Base-by-base conservation (phyloP, 2,888 invertebrate species). In the Drosophila eohydei region DNA sequence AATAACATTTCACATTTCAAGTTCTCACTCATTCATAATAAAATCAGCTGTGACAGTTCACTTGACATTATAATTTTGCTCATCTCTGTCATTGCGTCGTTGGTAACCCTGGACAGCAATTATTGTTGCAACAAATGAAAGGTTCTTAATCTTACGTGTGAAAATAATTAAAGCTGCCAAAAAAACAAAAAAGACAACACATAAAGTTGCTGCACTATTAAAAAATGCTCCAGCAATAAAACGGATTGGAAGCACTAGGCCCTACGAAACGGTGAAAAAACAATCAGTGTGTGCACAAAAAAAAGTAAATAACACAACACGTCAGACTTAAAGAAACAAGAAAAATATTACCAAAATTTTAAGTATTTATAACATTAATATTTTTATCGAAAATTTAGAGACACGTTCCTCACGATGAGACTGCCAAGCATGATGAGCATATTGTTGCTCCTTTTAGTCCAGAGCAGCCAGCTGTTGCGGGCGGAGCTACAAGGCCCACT, bases 401-500 rank as follows among this genome's bases (percentile, higher is more conserved):
- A 54, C 43, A 62, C 50, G 46, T 68, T 66, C 36, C 28, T 34
- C 52, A 71, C 46, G 56, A 91, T 88, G 88, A 80, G 83, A 70
- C 59, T 80, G 30, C 51, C 64, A 51, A 74, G 63, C 26, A 63
- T 81, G 59, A 41, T 80, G 55, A 68, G 67, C 43, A 55, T 88
- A 51, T 65, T 77, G 48, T 12, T 88, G 56, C 59, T 90, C 14
- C 58, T 89, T 9, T 40, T 78, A 34, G 65, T 63, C n/a, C 71
- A 66, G n/a, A 67, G 57, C 26, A 55, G 59, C 60, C 74, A 63
- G 65, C 63, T 71, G 71, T 70, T 61, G 50, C 67, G 60, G 14
- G 90, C 89, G 14, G 86, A 91, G 40, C 74, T 91, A 2, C 91
- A 90, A 46, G 91, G 91, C 0, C 91, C 91, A 7, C 60, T 73